These are phyloP conservation scores for Calypte anna DNA, from an alignment of 2,113 vertebrate genomes.

Conservation along the genomic window DNA sequence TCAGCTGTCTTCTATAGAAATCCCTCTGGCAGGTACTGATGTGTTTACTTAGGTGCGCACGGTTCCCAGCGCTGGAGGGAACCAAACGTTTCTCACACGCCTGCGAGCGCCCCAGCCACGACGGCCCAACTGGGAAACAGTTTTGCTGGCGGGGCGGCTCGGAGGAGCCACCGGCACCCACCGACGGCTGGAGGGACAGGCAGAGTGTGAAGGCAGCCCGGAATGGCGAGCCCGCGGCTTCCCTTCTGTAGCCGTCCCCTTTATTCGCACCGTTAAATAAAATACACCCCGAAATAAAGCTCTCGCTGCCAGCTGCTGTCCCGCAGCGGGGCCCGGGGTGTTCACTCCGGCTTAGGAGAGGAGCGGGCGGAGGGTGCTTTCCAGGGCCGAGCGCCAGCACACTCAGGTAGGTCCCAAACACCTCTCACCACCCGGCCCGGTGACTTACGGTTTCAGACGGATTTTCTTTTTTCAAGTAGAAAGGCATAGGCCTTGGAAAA, in stretches of 20 bases:
- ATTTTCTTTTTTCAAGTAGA: background rate
- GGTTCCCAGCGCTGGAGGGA: slow-evolving; percentile 77
- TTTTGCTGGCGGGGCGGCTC: background rate
- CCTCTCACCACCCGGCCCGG: background rate
- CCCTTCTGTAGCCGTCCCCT: background rate
- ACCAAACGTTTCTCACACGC: slow-evolving; percentile 85
- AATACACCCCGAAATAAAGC: background rate
- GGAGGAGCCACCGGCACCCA: background rate
- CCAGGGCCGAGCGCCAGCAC: background rate
- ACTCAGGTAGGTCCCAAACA: background rate
- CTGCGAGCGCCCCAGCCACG: background rate
- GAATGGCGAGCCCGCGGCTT: background rate
- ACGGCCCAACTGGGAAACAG: background rate
- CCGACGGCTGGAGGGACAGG: background rate
- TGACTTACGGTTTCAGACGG: background rate
- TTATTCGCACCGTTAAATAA: background rate
- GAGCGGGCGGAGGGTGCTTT: background rate
- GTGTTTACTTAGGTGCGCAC: slow-evolving; percentile 93
- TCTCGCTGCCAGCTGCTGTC: no score
- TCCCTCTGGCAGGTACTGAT: slow-evolving; percentile 81
- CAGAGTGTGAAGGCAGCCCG: background rate
- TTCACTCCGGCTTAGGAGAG: no score
- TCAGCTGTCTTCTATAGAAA: slow-evolving; percentile 88
- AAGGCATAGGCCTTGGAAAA: background rate
- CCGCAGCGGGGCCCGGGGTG: rapidly evolving